Conservation (phyloP, 2,888 invertebrate genomes). For the Caenorhabditis becei region DNA sequence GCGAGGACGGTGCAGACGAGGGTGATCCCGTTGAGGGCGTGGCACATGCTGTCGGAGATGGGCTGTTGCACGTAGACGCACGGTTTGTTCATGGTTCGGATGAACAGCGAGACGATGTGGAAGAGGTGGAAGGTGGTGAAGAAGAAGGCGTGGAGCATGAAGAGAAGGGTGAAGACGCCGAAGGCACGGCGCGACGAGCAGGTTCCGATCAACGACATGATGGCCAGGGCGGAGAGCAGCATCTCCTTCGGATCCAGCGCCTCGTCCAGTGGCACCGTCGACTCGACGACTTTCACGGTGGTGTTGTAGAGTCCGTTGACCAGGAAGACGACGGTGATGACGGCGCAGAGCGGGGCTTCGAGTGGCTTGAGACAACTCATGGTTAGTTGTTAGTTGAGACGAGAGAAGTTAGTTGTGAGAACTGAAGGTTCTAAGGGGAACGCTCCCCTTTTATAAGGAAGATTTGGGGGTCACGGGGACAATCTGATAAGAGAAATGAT, state of each 20-base stretch:
- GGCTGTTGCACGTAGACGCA: slow-evolving; percentile 5
- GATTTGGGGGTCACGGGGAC: neutral
- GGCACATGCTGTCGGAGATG: slow-evolving; percentile 1
- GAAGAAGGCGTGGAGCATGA: slow-evolving; percentile 51
- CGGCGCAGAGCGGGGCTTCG: slow-evolving; percentile 29
- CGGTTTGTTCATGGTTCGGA: slow-evolving; percentile 16
- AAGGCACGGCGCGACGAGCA: slow-evolving; percentile 42
- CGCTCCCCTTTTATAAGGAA: neutral
- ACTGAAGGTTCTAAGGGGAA: neutral
- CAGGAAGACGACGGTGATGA: slow-evolving; percentile 35
- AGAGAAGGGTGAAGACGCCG: slow-evolving; percentile 43
- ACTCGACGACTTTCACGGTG: slow-evolving; percentile 26
- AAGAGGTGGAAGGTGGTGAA: slow-evolving; percentile 32
- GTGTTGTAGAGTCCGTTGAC: slow-evolving; percentile 22
- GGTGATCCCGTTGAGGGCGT: slow-evolving; percentile 15
- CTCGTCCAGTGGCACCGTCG: slow-evolving; percentile 8
- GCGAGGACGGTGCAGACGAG: slow-evolving; percentile 15
- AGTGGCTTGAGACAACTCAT: slow-evolving; percentile 37
- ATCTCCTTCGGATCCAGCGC: slow-evolving; percentile 37
- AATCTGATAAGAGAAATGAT: neutral
- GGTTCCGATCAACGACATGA: slow-evolving; percentile 48
- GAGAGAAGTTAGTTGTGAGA: slow-evolving; percentile 17
- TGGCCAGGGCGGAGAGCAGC: slow-evolving; percentile 26
- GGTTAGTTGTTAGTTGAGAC: neutral
- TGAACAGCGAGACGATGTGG: slow-evolving; percentile 16